A percentile compares a stretch with the other conserved stretches of the same genome.
Evolutionary conservation across 2,888 invertebrate genomes (phyloP).

Genomic region (Stenchaetothrips biformis): DNA sequence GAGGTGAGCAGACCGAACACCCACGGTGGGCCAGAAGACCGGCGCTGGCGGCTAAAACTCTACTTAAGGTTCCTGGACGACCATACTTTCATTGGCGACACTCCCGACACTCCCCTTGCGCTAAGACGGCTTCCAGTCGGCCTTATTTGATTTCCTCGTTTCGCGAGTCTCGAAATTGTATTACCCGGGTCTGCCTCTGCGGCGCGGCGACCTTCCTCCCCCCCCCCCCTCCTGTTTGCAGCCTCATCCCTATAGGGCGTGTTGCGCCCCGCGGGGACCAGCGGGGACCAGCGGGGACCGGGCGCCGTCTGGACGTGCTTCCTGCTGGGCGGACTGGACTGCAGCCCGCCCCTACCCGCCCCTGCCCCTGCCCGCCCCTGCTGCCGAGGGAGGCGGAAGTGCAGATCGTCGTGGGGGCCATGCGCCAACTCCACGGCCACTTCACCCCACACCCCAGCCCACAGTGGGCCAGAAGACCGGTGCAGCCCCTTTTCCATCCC

Average conservation of each 20-base stretch:
- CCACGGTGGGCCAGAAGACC: too few species aligned
- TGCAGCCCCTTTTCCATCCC: too few species aligned
- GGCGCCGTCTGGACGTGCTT: background rate
- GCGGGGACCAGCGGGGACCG: background rate
- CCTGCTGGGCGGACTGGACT: too few species aligned
- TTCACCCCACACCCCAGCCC: too few species aligned
- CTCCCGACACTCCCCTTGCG: background rate
- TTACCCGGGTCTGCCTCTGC: background rate
- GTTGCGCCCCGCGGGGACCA: background rate
- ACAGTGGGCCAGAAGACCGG: too few species aligned
- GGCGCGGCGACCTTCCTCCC: background rate
- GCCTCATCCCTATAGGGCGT: background rate
- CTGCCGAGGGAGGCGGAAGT: too few species aligned
- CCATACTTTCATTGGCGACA: background rate
- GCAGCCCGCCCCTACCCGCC: too few species aligned
- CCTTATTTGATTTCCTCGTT: background rate
- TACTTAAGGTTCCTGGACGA: too few species aligned
- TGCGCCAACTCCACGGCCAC: too few species aligned
- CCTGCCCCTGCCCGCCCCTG: too few species aligned
- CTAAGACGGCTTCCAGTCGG: background rate
- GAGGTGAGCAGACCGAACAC: background rate
- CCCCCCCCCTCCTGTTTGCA: background rate
- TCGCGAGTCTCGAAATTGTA: background rate
- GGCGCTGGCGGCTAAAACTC: too few species aligned
- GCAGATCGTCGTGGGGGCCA: too few species aligned